Base-by-base conservation (phyloP, 2,888 invertebrate species). In the Nymphalis urticae region DNA sequence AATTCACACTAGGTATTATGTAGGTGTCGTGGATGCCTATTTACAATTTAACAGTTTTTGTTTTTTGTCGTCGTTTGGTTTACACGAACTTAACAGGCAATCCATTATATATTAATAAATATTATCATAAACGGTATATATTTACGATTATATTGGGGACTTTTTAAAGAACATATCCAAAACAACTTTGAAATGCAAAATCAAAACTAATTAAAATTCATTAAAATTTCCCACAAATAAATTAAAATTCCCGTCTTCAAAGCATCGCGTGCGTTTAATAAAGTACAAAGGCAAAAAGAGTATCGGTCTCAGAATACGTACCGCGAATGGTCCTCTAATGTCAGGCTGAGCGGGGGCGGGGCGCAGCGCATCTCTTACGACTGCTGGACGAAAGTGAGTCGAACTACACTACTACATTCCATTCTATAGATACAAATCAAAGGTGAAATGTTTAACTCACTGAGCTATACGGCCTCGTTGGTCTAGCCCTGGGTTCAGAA, bases 261-360 rank as follows among this genome's bases (percentile, higher is more conserved):
- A 36, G 59, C 66, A 69, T 69, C 67, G 66, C 68, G 72, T 72
- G 72, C 70, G 70, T 72, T 72, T 72, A 72, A 72, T 70, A 72
- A 70, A 63, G 71, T 56, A 47, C 65, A 54, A 32, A 63, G 60
- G 61, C 16, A 63, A 70, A 66, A 63, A 68, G 65, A 70, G 70
- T 63, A 48, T 48, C 48, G 60, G 53, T 60, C 54, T 51, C 54
- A 42, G 42, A 42, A 13, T 42, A 42, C 42, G 54, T 61, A 62
- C 68, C 64, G 63, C 63, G 68, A 66, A 70, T 64, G 70, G 72
- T 72, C 68, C 66, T 71, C 71, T 74, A 76, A 75, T 77, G 77
- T 78, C 75, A 76, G 78, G 75, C 74, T 66, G 72, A 73, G 69
- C 64, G 74, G 69, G 77, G 78, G 80, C 79, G 80, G 75, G 70